phyloP scores from a whole-genome alignment of 2,113 vertebrate genomes.

The Harpagus bidentatus region DNA sequence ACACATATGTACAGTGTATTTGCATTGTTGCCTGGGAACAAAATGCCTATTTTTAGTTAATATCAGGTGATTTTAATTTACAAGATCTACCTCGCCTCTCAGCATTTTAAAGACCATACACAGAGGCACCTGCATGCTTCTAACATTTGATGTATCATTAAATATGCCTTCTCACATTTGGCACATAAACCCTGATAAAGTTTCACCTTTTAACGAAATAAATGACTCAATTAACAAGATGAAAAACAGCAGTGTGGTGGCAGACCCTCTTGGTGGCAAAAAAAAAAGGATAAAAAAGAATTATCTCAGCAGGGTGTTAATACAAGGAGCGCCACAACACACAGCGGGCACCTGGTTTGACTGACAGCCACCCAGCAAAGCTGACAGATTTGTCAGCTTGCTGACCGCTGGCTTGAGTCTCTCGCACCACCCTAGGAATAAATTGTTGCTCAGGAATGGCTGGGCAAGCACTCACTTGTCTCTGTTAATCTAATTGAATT shows the following conservation, averaged over 20 bases:
- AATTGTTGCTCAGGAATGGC: conserved; percentile 66
- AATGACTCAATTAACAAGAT: conserved; percentile 90
- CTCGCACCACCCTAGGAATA: conserved; percentile 68
- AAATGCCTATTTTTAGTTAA: conserved; percentile 39
- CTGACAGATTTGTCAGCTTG: conserved; percentile 75
- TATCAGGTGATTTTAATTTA: conserved; percentile 38
- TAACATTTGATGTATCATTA: conserved; percentile 75
- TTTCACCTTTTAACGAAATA: conserved; percentile 86
- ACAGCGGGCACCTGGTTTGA: conserved; percentile 72
- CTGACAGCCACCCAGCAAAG: conserved; percentile 80
- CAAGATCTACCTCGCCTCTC: neutral
- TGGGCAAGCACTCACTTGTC: conserved; percentile 64
- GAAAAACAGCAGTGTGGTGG: conserved; percentile 79
- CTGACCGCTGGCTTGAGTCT: conserved; percentile 74
- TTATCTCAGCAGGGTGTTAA: conserved; percentile 84
- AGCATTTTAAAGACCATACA: conserved; percentile 35
- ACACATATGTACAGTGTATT: neutral
- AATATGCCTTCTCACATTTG: conserved; percentile 77
- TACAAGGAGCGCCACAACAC: conserved; percentile 75
- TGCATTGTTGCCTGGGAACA: neutral
- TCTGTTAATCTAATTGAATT: conserved; percentile 69
- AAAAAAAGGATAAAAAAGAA: conserved; percentile 81
- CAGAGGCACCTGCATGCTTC: conserved; percentile 51
- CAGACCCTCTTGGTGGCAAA: conserved; percentile 77
- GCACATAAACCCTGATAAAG: conserved; percentile 74